Percentiles rank a stretch among this genome's conserved stretches.
phyloP scores from a whole-genome alignment of 2,113 vertebrate species.

The Sinocyclocheilus grahami region DNA sequence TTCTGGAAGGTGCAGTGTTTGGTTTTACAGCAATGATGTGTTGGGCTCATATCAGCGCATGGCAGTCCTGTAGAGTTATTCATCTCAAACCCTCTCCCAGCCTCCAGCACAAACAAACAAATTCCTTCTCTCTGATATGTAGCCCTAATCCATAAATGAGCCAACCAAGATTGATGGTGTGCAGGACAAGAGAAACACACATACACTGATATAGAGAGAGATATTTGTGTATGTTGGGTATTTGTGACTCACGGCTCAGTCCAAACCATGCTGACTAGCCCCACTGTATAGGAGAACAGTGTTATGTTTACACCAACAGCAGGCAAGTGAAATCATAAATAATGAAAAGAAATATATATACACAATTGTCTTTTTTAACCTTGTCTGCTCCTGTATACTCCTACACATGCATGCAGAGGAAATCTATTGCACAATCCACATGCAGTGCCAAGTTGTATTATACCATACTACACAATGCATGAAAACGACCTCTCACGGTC shows the following conservation, averaged over 20 bases:
- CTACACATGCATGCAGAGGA: conserved; percentile 5
- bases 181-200: conserved; percentile 9
- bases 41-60: conserved; percentile 31
- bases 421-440: conserved; percentile 14
- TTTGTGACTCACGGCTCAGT: conserved; percentile 2
- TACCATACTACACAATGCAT: conserved; percentile 4
- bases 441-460: conserved; percentile 14
- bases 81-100: conserved; percentile 11
- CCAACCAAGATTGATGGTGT: conserved; percentile 19
- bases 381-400: background rate
- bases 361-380: conserved; percentile 14
- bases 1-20: background rate
- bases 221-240: conserved; percentile 12
- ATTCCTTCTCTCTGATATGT: conserved; percentile 20
- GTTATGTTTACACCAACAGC: conserved; percentile 31
- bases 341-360: conserved; percentile 14
- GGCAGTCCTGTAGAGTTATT: conserved; percentile 29
- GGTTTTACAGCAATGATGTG: conserved; percentile 26
- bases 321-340: conserved; percentile 33
- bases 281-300: background rate
- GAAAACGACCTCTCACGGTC: conserved; percentile 11
- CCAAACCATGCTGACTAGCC: conserved; percentile 20
- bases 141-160: conserved; percentile 22
- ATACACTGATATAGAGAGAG: background rate
- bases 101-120: conserved; percentile 34